Base-by-base conservation (phyloP, 1,140 invertebrate species). In the Chironomus striatipennis region DNA sequence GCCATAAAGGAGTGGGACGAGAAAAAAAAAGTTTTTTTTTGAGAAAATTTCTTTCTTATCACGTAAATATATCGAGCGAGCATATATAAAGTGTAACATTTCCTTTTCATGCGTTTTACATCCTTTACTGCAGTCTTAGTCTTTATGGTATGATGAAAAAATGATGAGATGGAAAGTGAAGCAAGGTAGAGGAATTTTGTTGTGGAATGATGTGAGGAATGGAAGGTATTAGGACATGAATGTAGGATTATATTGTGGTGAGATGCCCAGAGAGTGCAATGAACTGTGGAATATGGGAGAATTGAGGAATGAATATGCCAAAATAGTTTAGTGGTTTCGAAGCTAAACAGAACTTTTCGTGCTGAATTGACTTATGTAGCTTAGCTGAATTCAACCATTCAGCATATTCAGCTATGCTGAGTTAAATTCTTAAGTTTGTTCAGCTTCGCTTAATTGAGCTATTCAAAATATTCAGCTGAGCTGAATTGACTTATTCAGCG, bases 41-140 rank as follows among this genome's bases (percentile, higher is more conserved):
- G n/a, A n/a, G n/a, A n/a, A 57, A 57, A 57, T 57, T 57, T 57
- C 47, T 57, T 57, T 57, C 47, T 57, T 57, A 57, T 57, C 47
- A 57, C 47, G 47, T 57, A 57, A 57, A n/a, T n/a, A 57, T 57
- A 57, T 57, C 47, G 47, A 57, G 47, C 47, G 47, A n/a, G 47
- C 47, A 15, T 57, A 57, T 57, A 57, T 57, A 57, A 12, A n/a
- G n/a, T 15, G 15, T 47, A 57, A 57, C 47, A 57, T 57, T 57
- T 57, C 47, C 47, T 57, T 57, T 57, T 57, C 47, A 57, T 57
- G 47, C 47, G 47, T 57, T 57, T n/a, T 57, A 57, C 47, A n/a
- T 57, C 47, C 47, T 57, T 34, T 34, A 34, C 24, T 57, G 47
- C 47, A 57, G 47, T 57, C 47, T 57, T n/a, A 57, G n/a, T 34